Evolutionary conservation across 2,888 invertebrate genomes (phyloP), one percentile per base, ranked within the genome.

Genomic region (Yponomeuta malinellus): DNA sequence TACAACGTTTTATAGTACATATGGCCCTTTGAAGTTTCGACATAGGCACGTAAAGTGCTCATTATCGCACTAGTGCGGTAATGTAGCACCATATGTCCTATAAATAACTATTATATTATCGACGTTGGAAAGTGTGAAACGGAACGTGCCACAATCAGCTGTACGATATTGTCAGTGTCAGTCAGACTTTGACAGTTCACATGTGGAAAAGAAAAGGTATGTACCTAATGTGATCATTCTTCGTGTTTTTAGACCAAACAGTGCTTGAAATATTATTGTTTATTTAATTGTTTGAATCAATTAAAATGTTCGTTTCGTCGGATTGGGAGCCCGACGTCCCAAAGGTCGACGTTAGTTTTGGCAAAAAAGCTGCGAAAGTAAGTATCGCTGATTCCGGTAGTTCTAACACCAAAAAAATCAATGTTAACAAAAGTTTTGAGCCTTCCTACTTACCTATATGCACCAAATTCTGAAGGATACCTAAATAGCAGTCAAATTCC

Each of bases 271-370:
- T 23, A 0, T 23, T 23, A 23, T 59, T 15, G 12, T 1, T 15
- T 59, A 59, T 59, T 52, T 59, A 12, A 15, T 12, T 59, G 12
- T 3, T 63, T 64, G 2, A 10, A 64, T 72, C 10, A 65, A 65
- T 63, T 73, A 76, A 73, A 69, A 78, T 78, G 76, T 83, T 83
- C 74, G 73, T 74, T 63, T 71, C 74, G 10, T 73, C 76, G 72
- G 76, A 75, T 74, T 83, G 82, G 82, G 82, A 80, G 31, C 74
- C 75, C n/a, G 79, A 78, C 74, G 76, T 77, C 33, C 74, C 77
- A 6, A 78, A 75, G 70, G 72, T 67, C 9, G 73, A 73, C 59
- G 69, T 72, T 37, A 72, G 63, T 43, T 72, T 76, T 67, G 71
- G 72, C 64, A 72, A 73, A 37, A 68, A 73, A 70, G 70, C 71